Percentiles rank a stretch among this genome's conserved stretches.
These are phyloP conservation scores for Syngnathoides biaculeatus DNA, from an alignment of 2,113 vertebrate genomes.

Conservation along the genomic window DNA sequence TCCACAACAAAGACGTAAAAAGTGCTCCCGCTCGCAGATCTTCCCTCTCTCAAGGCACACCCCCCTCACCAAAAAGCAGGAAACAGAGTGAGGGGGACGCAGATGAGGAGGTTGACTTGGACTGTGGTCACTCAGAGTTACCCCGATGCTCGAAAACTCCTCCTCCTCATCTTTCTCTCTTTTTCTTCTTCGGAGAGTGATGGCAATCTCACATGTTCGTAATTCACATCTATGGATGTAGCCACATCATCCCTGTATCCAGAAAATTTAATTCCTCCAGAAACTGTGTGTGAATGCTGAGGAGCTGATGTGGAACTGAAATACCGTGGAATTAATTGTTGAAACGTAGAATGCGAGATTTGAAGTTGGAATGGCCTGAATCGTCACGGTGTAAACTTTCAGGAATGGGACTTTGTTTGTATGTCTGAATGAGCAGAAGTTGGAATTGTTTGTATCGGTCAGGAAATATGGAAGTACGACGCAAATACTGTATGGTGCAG, in stretches of 20 bases:
- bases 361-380: background rate
- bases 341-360: background rate
- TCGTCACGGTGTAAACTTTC: background rate
- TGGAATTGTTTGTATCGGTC: background rate
- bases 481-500: background rate
- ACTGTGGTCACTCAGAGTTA: constrained; percentile 39
- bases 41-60: constrained; percentile 31
- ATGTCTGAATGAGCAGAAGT: too few relatives aligned
- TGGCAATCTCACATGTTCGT: background rate
- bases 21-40: constrained; percentile 27
- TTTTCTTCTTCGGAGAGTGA: background rate
- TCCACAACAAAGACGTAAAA: constrained; percentile 32
- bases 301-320: background rate
- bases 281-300: background rate
- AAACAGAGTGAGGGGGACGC: constrained; percentile 16
- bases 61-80: constrained; percentile 18
- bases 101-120: constrained; percentile 34
- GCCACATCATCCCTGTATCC: background rate
- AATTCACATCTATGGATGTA: background rate
- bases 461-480: background rate
- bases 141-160: constrained; percentile 40
- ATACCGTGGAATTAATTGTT: background rate
- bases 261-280: background rate
- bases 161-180: constrained; percentile 21
- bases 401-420: too few relatives aligned